Percentiles rank a stretch among this genome's conserved stretches.
Conservation (phyloP, 2,797 vertebrate genomes). For the Gallirallus australis region DNA sequence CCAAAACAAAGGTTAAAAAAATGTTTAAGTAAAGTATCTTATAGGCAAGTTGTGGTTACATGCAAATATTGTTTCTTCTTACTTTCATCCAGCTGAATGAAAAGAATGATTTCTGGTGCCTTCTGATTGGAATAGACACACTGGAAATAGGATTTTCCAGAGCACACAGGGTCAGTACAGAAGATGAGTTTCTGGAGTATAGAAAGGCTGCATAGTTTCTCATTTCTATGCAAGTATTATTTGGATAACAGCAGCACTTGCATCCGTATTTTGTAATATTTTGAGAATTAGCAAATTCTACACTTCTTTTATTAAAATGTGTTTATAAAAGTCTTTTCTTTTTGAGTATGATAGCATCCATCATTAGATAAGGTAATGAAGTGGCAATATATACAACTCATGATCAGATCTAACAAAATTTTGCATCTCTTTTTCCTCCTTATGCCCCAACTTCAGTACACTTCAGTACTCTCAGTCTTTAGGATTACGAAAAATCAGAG, state of each 20-base stretch:
- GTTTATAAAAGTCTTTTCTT: background rate
- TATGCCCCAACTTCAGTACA: background rate
- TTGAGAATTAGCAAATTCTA: background rate
- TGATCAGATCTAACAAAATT: background rate
- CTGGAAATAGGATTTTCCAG: background rate
- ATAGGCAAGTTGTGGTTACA: background rate
- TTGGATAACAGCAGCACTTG: background rate
- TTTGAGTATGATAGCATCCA: background rate
- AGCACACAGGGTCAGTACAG: background rate
- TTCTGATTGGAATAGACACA: background rate
- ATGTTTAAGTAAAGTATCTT: background rate
- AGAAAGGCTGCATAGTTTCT: background rate
- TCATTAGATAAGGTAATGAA: background rate
- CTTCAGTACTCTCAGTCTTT: background rate
- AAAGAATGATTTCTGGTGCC: background rate
- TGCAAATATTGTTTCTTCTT: background rate
- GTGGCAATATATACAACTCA: background rate
- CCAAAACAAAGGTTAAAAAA: fast-evolving
- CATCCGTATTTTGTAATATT: background rate
- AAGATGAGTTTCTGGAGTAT: background rate
- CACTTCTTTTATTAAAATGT: background rate
- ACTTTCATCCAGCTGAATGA: background rate
- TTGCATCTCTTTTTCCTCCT: background rate
- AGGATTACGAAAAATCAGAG: background rate
- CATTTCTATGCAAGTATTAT: background rate